A percentile compares a stretch with the other conserved stretches of the same genome.
These are phyloP conservation scores for Ophonus ardosiacus DNA, from an alignment of 2,888 invertebrate species.

Conservation along the genomic window DNA sequence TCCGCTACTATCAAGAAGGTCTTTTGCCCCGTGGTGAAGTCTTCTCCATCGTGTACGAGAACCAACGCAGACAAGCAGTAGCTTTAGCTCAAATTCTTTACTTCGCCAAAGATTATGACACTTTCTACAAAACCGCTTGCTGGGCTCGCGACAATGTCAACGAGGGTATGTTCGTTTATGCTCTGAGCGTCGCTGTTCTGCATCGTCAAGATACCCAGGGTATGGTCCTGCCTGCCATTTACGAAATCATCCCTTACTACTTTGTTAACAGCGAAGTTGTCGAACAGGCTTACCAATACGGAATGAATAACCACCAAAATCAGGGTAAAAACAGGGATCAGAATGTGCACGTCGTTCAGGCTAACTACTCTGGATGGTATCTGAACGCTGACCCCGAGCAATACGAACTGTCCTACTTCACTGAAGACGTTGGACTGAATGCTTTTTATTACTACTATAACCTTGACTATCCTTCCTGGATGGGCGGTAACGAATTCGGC, in stretches of 20 bases:
- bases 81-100: slow-evolving; percentile 83
- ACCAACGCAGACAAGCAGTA: slow-evolving; percentile 81
- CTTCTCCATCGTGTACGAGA: slow-evolving; percentile 80
- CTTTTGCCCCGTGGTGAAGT: slow-evolving; percentile 79
- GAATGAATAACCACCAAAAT: slow-evolving; percentile 76
- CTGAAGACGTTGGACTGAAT: slow-evolving; percentile 82
- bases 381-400: slow-evolving; percentile 78
- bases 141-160: slow-evolving; percentile 84
- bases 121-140: slow-evolving; percentile 83
- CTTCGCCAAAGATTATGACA: slow-evolving; percentile 84
- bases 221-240: slow-evolving; percentile 81
- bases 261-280: slow-evolving; percentile 81
- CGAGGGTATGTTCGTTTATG: slow-evolving; percentile 80
- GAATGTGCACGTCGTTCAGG: slow-evolving; percentile 73
- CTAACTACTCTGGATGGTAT: slow-evolving; percentile 76
- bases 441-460: slow-evolving; percentile 81
- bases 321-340: slow-evolving; percentile 72
- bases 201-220: slow-evolving; percentile 79
- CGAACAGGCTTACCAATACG: slow-evolving; percentile 74
- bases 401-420: slow-evolving; percentile 81
- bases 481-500: slow-evolving; percentile 76
- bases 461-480: slow-evolving; percentile 80
- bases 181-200: slow-evolving; percentile 79
- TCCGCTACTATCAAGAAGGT: slow-evolving; percentile 78
- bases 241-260: slow-evolving; percentile 82